Evolutionary conservation across 2,888 invertebrate genomes (phyloP).

Genomic region (Cyrtodaria siliqua): DNA sequence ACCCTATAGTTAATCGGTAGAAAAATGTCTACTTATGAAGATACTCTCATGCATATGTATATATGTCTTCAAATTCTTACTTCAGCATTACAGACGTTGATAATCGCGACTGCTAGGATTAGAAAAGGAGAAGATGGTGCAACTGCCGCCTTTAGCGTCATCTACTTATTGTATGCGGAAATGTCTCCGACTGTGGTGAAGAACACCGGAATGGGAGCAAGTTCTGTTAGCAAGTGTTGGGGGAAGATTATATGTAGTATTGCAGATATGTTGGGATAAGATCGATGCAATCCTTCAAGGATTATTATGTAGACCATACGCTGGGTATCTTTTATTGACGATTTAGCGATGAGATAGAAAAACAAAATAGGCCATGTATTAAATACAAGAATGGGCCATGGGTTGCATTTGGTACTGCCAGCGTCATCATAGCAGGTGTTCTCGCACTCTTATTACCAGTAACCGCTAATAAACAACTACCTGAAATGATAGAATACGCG

Average conservation of each 20-base stretch:
- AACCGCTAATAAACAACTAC: conserved; percentile 91
- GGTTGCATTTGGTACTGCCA: too few relatives aligned
- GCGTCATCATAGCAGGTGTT: conserved; percentile 90
- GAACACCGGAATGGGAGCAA: neutral
- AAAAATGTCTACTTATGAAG: too few relatives aligned
- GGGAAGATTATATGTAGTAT: too few relatives aligned
- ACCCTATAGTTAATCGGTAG: too few relatives aligned
- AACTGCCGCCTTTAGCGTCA: neutral
- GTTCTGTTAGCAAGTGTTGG: neutral
- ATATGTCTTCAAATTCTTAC: neutral
- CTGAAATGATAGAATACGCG: conserved; percentile 91
- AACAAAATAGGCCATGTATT: too few relatives aligned
- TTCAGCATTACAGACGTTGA: neutral
- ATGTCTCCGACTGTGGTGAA: conserved; percentile 5
- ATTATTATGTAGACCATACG: too few relatives aligned
- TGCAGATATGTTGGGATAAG: too few relatives aligned
- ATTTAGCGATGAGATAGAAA: too few relatives aligned
- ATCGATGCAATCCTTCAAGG: too few relatives aligned
- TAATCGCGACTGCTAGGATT: neutral
- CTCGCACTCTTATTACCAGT: conserved; percentile 91
- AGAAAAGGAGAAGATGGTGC: neutral
- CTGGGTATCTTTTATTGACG: too few relatives aligned
- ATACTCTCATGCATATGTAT: too few relatives aligned
- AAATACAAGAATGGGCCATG: too few relatives aligned
- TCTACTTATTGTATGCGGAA: neutral